Evolutionary conservation across 35 echinoderm and acorn worm species (phyloP).

Genomic region (Amphiura filiformis): DNA sequence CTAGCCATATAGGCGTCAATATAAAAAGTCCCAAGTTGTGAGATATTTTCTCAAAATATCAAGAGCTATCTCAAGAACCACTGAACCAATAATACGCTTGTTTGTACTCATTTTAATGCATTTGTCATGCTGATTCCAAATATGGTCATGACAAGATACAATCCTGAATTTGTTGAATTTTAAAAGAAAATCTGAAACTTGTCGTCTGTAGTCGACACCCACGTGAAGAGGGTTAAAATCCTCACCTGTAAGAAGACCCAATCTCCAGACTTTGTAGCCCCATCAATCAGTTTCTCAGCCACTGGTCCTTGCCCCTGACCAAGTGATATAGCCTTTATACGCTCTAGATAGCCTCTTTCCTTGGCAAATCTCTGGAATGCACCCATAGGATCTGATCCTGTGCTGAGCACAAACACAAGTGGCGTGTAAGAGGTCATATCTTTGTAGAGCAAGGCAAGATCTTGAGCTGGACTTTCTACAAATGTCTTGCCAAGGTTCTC

Average conservation of each 20-base stretch:
- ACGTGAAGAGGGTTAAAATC: too few relatives aligned
- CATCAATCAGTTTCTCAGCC: slow-evolving; percentile 92
- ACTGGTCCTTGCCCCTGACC: slow-evolving; percentile 98
- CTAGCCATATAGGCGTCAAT: too few relatives aligned
- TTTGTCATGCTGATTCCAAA: too few relatives aligned
- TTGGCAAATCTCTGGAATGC: slow-evolving; percentile 95
- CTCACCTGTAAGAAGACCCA: slow-evolving; percentile 98
- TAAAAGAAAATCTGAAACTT: too few relatives aligned
- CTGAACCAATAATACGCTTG: too few relatives aligned
- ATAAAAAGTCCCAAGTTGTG: too few relatives aligned
- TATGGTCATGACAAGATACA: too few relatives aligned
- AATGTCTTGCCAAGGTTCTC: slow-evolving; percentile 94
- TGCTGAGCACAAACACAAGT: slow-evolving; percentile 92
- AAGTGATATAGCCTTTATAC: slow-evolving; percentile 95
- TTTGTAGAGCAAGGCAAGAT: slow-evolving; percentile 76
- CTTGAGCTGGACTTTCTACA: slow-evolving; percentile 90
- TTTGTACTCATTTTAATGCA: too few relatives aligned
- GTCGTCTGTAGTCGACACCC: too few relatives aligned
- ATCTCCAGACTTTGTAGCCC: slow-evolving; percentile 83
- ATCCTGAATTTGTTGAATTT: too few relatives aligned
- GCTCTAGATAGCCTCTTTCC: slow-evolving; percentile 83
- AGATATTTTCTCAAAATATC: too few relatives aligned
- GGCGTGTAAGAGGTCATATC: slow-evolving; percentile 94
- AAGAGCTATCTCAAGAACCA: too few relatives aligned
- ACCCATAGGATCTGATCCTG: slow-evolving; percentile 97